phyloP scores from a whole-genome alignment of 1,140 invertebrate species.

The Triops cancriformis region DNA sequence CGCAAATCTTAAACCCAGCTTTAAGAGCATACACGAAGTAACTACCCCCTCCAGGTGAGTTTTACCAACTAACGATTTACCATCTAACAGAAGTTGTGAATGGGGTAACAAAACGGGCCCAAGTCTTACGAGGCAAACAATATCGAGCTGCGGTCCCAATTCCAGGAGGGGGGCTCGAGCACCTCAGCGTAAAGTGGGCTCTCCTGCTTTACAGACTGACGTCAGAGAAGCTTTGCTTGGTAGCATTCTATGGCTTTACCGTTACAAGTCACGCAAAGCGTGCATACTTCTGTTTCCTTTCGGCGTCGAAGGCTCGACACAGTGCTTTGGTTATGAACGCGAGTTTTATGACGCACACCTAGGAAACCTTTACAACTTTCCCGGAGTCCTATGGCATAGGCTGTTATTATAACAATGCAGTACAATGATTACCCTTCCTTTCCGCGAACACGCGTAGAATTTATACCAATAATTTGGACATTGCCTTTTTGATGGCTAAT shows the following conservation, averaged over 20 bases:
- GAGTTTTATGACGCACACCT: background rate
- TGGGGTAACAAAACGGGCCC: background rate
- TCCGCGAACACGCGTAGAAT: no score
- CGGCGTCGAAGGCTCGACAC: background rate
- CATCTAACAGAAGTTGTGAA: background rate
- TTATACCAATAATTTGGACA: no score
- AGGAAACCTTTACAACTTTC: background rate
- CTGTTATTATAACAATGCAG: no score
- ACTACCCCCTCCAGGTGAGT: background rate
- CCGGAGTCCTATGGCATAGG: background rate
- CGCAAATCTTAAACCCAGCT: background rate
- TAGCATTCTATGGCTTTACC: slow-evolving; percentile 10
- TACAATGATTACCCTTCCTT: no score
- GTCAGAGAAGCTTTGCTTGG: slow-evolving; percentile 2
- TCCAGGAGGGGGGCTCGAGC: background rate
- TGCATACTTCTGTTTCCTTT: background rate
- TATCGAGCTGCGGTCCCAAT: background rate
- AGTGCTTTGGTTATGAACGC: background rate
- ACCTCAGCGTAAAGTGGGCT: background rate
- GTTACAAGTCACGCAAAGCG: background rate
- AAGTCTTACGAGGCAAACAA: background rate
- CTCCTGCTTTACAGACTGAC: background rate
- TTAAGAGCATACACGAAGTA: background rate
- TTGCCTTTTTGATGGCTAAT: no score
- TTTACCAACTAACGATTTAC: background rate